Evolutionary conservation across 2,113 vertebrate genomes (phyloP).

Genomic region (Rissa tridactyla): DNA sequence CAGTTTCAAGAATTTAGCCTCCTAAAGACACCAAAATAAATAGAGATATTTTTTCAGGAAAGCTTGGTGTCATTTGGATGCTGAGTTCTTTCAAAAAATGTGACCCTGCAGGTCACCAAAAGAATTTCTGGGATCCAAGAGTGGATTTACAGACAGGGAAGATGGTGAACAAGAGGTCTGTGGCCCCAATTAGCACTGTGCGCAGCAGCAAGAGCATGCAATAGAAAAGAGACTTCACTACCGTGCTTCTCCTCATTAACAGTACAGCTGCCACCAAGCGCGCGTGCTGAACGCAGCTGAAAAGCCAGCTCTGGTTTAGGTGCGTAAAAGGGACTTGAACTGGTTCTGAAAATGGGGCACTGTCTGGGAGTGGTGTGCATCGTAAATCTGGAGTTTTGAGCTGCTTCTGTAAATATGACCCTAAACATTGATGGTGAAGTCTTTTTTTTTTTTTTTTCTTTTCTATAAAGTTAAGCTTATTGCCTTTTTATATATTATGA

Average conservation of each 20-base stretch:
- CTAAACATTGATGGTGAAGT: not conserved
- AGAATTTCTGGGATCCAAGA: conserved; percentile 52
- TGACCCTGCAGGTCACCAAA: conserved; percentile 51
- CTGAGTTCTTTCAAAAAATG: conserved; percentile 26
- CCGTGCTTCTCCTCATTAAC: conserved; percentile 31
- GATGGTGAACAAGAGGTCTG: conserved; percentile 54
- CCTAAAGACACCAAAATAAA: conserved; percentile 25
- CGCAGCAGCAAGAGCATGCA: not conserved
- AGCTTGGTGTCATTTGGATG: conserved; percentile 29
- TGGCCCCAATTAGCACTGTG: conserved; percentile 54
- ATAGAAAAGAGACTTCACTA: not conserved
- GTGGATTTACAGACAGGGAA: conserved; percentile 50
- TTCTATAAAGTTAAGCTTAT: not conserved
- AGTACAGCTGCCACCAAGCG: not conserved
- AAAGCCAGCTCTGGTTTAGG: not conserved
- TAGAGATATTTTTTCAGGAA: conserved; percentile 22
- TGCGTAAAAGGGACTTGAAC: not conserved
- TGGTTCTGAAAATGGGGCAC: not conserved
- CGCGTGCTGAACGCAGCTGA: not conserved
- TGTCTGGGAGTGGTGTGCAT: not conserved
- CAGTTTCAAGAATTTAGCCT: not conserved
- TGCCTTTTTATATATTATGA: not conserved
- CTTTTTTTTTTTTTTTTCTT: not conserved
- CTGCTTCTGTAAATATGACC: not conserved
- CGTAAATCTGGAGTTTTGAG: not conserved